Evolutionary conservation across 2,888 invertebrate genomes (phyloP).

Genomic region (Volucella inanis): DNA sequence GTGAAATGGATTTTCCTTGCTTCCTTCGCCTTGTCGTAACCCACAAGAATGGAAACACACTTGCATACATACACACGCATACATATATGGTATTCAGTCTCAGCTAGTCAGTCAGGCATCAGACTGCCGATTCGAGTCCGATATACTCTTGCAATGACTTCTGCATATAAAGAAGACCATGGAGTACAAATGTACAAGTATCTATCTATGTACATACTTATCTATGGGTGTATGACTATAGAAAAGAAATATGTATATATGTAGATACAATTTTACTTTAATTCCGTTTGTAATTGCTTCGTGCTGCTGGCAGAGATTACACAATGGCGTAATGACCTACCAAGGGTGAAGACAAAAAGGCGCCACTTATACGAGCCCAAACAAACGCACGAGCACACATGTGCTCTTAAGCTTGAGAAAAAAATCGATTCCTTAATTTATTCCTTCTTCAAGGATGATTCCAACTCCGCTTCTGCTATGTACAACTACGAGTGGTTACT

Average conservation of each 20-base stretch:
- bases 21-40: constrained; percentile 12
- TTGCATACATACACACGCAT: constrained; percentile 8
- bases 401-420: neutral
- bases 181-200: neutral
- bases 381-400: constrained; percentile 14
- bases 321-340: constrained; percentile 74
- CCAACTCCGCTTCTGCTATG: neutral
- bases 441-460: constrained; percentile 38
- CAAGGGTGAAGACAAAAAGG: constrained; percentile 71
- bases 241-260: constrained; percentile 31
- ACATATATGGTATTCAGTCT: too few species aligned
- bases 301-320: constrained; percentile 73
- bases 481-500: neutral
- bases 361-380: constrained; percentile 66
- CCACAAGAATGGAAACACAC: constrained; percentile 31
- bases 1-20: constrained; percentile 67
- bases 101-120: too few species aligned
- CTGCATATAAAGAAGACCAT: neutral
- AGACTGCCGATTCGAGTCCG: neutral
- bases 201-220: too few species aligned
- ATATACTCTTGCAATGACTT: constrained; percentile 42
- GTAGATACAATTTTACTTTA: constrained; percentile 66
- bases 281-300: constrained; percentile 74
- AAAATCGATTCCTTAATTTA: constrained; percentile 67
- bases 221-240: neutral